A percentile compares a stretch with the other conserved stretches of the same genome.
Evolutionary conservation across 2,113 vertebrate genomes (phyloP).

Genomic region (Eonycteris spelaea): DNA sequence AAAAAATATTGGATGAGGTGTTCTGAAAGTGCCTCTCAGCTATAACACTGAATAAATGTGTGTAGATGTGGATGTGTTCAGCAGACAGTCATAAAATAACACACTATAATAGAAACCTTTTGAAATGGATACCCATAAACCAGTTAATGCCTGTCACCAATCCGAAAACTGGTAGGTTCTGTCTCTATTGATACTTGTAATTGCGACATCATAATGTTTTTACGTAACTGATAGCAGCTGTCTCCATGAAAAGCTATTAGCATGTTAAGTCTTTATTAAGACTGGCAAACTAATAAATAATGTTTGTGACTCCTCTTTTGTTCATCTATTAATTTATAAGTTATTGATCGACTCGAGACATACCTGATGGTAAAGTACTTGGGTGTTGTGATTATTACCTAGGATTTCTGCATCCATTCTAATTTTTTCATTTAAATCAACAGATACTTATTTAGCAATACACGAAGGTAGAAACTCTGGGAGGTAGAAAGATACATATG

Average conservation of each 20-base stretch:
- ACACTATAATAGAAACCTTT: conserved; percentile 30
- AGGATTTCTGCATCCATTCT: conserved; percentile 32
- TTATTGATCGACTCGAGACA: conserved; percentile 6
- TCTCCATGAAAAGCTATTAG: conserved; percentile 60
- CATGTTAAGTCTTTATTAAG: conserved; percentile 68
- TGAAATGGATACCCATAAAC: conserved; percentile 50
- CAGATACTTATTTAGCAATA: conserved; percentile 18
- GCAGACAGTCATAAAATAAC: conserved; percentile 59
- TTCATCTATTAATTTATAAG: conserved; percentile 52
- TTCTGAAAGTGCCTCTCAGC: conserved; percentile 8
- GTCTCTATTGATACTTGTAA: conserved; percentile 50
- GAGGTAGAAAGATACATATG: neutral
- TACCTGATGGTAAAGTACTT: neutral
- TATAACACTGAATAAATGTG: conserved; percentile 36
- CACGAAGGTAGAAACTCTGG: neutral
- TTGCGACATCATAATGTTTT: conserved; percentile 62
- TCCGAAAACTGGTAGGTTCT: conserved; percentile 52
- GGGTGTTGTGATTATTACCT: neutral
- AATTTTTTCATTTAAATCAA: conserved; percentile 7
- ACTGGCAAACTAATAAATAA: conserved; percentile 67
- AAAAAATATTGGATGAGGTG: neutral
- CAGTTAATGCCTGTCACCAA: conserved; percentile 51
- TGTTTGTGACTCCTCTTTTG: conserved; percentile 58
- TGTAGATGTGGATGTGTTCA: neutral
- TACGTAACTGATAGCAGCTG: conserved; percentile 67